These are phyloP conservation scores for Atta texana DNA, from an alignment of 1,140 invertebrate genomes.

Conservation along the genomic window DNA sequence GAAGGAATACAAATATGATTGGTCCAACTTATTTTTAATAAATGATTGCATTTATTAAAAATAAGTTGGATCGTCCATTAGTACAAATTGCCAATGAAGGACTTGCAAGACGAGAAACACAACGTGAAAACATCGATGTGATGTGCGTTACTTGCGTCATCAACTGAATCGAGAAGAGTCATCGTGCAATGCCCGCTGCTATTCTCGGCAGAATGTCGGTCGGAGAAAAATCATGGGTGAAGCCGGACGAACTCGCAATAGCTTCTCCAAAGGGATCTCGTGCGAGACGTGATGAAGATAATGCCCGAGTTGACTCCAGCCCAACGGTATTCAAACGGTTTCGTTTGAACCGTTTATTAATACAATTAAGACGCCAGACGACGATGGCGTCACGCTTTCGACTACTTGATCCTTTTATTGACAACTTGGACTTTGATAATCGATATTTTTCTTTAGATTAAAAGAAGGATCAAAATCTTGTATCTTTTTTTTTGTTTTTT, in stretches of 20 bases:
- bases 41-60: constrained; percentile 1
- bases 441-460: constrained; percentile 4
- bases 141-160: constrained; percentile 47
- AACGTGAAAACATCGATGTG: constrained; percentile 8
- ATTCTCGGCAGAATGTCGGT: constrained; percentile 42
- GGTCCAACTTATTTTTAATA: too few relatives aligned
- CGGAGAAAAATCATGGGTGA: constrained; percentile 44
- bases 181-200: constrained; percentile 22
- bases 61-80: not conserved
- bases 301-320: constrained; percentile 51
- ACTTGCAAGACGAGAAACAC: not conserved
- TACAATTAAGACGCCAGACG: constrained; percentile 80
- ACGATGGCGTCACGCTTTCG: constrained; percentile 72
- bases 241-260: constrained; percentile 60
- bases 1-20: too few relatives aligned
- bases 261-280: constrained; percentile 18
- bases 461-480: constrained; percentile 6
- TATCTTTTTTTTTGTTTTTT: not conserved
- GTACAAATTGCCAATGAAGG: not conserved
- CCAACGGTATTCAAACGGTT: constrained; percentile 61
- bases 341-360: constrained; percentile 74
- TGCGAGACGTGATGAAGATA: constrained; percentile 56
- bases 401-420: constrained; percentile 72
- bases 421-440: constrained; percentile 37
- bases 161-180: constrained; percentile 15